A percentile compares a stretch with the other conserved stretches of the same genome.
These are phyloP conservation scores for Sminthurides aquaticus DNA, from an alignment of 2,888 invertebrate genomes.

Conservation along the genomic window DNA sequence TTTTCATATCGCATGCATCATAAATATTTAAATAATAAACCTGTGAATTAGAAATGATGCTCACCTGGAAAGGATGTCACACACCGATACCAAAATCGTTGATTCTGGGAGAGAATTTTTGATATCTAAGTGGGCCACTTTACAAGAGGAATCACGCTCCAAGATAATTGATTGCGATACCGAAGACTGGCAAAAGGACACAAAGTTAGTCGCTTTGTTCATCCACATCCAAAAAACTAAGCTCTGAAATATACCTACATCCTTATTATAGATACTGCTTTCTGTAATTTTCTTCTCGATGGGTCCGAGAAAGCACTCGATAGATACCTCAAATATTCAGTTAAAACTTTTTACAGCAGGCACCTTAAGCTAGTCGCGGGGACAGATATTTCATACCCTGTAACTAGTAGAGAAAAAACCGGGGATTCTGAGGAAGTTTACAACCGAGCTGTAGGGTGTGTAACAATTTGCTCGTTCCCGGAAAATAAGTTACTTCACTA, in stretches of 20 bases:
- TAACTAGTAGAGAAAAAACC: slow-evolving; percentile 20
- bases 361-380: slow-evolving; percentile 33
- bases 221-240: no score
- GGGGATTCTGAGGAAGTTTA: slow-evolving; percentile 21
- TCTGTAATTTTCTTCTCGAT: no score
- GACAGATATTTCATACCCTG: slow-evolving; percentile 35
- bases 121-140: neutral
- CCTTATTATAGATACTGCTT: no score
- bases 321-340: neutral
- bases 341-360: slow-evolving; percentile 13
- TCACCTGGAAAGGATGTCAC: no score
- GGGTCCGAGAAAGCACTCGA: no score
- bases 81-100: no score
- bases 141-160: neutral
- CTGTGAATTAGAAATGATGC: no score
- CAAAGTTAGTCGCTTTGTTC: neutral
- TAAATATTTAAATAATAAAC: no score
- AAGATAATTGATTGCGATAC: neutral
- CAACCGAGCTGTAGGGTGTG: slow-evolving; percentile 19
- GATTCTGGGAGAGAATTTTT: no score
- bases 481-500: slow-evolving; percentile 31
- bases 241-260: no score
- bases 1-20: no score
- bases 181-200: neutral
- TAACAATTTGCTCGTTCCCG: slow-evolving; percentile 39